phyloP scores from a whole-genome alignment of 2,888 invertebrate species.

The Drosophila nigricruria region DNA sequence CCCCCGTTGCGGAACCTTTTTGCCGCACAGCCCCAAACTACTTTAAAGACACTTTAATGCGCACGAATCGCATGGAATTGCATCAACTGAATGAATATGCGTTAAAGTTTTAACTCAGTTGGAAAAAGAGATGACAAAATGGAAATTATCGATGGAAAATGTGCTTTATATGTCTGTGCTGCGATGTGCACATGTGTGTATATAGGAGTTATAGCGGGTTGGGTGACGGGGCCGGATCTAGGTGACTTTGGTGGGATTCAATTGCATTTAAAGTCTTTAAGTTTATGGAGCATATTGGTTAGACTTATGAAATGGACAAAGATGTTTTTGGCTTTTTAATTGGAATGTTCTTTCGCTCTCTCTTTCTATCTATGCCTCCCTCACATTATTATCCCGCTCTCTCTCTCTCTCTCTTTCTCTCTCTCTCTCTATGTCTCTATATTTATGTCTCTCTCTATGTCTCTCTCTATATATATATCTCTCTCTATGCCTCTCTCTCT shows the following conservation, averaged over 20 bases:
- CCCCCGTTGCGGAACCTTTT: neutral
- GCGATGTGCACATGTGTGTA: neutral
- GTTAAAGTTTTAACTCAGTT: neutral
- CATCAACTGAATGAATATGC: neutral
- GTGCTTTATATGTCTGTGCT: neutral
- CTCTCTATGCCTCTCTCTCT: too few species aligned
- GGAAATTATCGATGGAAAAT: neutral
- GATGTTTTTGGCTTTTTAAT: too few species aligned
- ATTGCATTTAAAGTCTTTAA: neutral
- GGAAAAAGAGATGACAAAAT: neutral
- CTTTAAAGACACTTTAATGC: constrained; percentile 4
- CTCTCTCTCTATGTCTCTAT: too few species aligned
- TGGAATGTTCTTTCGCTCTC: too few species aligned
- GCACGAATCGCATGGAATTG: neutral
- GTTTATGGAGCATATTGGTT: too few species aligned
- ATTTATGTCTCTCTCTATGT: too few species aligned
- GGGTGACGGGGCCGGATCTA: too few species aligned
- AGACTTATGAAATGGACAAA: too few species aligned
- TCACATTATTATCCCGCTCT: neutral
- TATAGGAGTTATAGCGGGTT: too few species aligned
- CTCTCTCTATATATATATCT: too few species aligned
- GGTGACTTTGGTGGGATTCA: too few species aligned
- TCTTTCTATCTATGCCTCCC: neutral
- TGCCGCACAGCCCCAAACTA: neutral
- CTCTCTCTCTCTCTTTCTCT: neutral